Percentiles rank a stretch among this genome's conserved stretches.
Conservation (phyloP, 2,888 invertebrate genomes). For the Tipula unca region DNA sequence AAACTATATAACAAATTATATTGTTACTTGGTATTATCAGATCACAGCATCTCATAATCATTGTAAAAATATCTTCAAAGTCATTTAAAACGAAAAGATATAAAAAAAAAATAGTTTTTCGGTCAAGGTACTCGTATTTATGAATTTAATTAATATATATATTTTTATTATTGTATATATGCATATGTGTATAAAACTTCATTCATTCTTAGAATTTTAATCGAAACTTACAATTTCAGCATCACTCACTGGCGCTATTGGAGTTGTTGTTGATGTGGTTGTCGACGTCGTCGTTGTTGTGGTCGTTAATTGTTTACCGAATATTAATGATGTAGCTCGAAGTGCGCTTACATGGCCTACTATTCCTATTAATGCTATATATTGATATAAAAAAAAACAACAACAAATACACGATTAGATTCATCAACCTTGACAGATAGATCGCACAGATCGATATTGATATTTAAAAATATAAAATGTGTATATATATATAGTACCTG, state of each 20-base stretch:
- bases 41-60: background rate
- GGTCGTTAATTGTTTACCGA: slow-evolving; percentile 42
- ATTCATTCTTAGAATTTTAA: background rate
- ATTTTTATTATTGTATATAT: no score
- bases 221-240: slow-evolving; percentile 38
- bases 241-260: slow-evolving; percentile 27
- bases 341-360: slow-evolving; percentile 47
- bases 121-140: background rate
- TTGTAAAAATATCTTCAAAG: background rate
- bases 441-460: background rate
- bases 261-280: slow-evolving; percentile 26
- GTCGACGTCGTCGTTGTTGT: slow-evolving; percentile 30
- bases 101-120: background rate
- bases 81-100: background rate
- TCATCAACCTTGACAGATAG: background rate
- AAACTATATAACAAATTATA: background rate
- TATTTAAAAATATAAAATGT: background rate
- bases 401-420: slow-evolving; percentile 22
- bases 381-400: slow-evolving; percentile 21
- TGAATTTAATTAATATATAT: background rate
- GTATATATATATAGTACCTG: slow-evolving; percentile 39
- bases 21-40: background rate
- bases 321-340: slow-evolving; percentile 51
- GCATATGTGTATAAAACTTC: background rate
- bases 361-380: slow-evolving; percentile 43